Conservation (phyloP, 2,113 vertebrate genomes). For the Calyptomena viridis region DNA sequence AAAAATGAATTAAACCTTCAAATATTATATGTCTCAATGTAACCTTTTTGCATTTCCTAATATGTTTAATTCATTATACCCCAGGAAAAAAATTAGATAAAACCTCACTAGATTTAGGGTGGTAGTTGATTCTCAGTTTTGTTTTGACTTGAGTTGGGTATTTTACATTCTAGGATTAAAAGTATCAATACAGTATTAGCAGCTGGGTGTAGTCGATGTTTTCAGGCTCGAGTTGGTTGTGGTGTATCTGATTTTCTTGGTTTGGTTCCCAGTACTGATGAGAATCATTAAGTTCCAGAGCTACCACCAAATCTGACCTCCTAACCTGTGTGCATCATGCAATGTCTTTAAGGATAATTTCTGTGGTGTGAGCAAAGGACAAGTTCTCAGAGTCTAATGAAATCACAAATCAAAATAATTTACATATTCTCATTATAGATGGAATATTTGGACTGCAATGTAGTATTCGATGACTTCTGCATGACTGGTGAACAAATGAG, state of each 20-base stretch:
- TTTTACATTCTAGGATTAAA: conserved; percentile 6
- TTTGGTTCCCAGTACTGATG: neutral
- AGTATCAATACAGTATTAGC: neutral
- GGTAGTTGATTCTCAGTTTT: conserved; percentile 13
- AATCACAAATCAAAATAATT: neutral
- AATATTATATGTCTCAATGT: conserved; percentile 84
- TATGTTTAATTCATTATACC: conserved; percentile 82
- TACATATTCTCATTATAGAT: neutral
- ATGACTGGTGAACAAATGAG: neutral
- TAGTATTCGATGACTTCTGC: neutral
- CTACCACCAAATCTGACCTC: neutral
- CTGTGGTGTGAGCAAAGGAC: neutral
- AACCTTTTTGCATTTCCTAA: conserved; percentile 81
- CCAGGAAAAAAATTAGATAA: conserved; percentile 41
- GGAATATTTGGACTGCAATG: neutral
- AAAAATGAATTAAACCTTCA: conserved; percentile 87
- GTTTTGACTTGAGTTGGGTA: conserved; percentile 13
- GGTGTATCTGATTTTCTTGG: neutral
- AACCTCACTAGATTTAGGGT: conserved; percentile 43
- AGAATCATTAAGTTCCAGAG: neutral
- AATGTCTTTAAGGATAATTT: neutral
- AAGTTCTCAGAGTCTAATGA: neutral
- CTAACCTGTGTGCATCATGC: neutral
- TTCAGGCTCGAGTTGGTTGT: neutral
- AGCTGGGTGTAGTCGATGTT: neutral